Conservation (phyloP, 2,797 vertebrate genomes). For the Pipistrellus pipistrellus region DNA sequence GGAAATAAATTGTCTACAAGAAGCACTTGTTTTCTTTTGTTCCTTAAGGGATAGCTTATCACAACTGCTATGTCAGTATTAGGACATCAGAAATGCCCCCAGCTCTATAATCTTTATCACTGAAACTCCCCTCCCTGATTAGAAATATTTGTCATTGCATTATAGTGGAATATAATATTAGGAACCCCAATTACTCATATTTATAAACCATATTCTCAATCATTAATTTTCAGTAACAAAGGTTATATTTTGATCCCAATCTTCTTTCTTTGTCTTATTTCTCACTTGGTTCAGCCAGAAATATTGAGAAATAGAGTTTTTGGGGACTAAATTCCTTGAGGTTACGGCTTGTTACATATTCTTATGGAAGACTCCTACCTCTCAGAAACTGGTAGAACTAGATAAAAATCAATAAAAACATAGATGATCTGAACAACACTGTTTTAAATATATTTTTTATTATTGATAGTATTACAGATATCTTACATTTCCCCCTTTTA, state of each 20-base stretch:
- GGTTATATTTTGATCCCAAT: neutral
- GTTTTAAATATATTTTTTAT: neutral
- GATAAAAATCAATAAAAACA: conserved; percentile 26
- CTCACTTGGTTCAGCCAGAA: neutral
- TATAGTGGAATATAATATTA: neutral
- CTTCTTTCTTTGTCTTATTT: neutral
- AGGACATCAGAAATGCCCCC: neutral
- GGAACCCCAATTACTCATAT: neutral
- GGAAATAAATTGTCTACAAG: neutral
- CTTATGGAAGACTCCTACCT: neutral
- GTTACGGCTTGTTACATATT: neutral
- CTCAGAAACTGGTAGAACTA: neutral
- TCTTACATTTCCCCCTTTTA: neutral
- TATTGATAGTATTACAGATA: neutral
- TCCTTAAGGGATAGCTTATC: neutral
- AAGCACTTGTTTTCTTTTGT: neutral
- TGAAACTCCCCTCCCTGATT: neutral
- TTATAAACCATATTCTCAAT: neutral
- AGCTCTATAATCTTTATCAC: neutral
- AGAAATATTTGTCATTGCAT: conserved; percentile 9
- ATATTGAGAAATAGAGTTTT: neutral
- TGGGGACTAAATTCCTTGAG: neutral
- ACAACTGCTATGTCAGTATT: neutral
- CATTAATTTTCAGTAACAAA: neutral
- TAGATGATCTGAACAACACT: neutral